A percentile compares a stretch with the other conserved stretches of the same genome.
These are phyloP conservation scores for Odontamblyopus rebecca DNA, from an alignment of 2,797 vertebrate genomes.

Conservation along the genomic window DNA sequence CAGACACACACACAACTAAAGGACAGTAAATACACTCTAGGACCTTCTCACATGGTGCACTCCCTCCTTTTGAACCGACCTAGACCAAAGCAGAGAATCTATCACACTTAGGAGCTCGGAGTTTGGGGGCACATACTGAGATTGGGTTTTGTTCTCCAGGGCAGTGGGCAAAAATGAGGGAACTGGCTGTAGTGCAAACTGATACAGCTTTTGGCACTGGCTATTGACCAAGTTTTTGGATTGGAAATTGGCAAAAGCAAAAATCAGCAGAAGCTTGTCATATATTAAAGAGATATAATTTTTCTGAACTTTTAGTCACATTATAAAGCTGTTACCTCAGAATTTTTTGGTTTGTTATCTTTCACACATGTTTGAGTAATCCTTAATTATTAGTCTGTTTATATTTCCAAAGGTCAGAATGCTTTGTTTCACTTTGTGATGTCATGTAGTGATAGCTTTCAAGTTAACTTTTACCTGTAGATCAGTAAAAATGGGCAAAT, in stretches of 20 bases:
- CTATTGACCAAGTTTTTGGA: neutral
- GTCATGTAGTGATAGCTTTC: too few relatives aligned
- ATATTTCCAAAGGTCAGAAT: too few relatives aligned
- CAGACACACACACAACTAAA: conserved; percentile 10
- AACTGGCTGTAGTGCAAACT: neutral
- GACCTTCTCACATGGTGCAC: conserved; percentile 29
- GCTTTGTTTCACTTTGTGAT: too few relatives aligned
- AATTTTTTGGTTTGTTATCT: too few relatives aligned
- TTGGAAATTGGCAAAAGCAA: neutral
- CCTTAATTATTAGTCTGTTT: too few relatives aligned
- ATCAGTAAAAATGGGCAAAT: too few relatives aligned
- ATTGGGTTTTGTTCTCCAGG: conserved; percentile 11
- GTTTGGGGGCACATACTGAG: conserved; percentile 28
- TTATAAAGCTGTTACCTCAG: too few relatives aligned
- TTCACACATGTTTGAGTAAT: too few relatives aligned
- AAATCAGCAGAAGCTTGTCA: neutral
- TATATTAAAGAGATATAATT: neutral
- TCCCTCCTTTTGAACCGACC: conserved; percentile 20
- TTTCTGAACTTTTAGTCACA: too few relatives aligned
- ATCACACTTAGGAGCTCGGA: conserved; percentile 66
- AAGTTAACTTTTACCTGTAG: too few relatives aligned
- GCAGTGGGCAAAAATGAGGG: conserved; percentile 1
- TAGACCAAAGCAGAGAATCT: conserved; percentile 50
- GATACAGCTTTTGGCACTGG: neutral
- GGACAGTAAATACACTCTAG: conserved; percentile 35